A percentile compares a stretch with the other conserved stretches of the same genome.
Conservation (phyloP, 2,113 vertebrate species). For the Ascaphus truei region DNA sequence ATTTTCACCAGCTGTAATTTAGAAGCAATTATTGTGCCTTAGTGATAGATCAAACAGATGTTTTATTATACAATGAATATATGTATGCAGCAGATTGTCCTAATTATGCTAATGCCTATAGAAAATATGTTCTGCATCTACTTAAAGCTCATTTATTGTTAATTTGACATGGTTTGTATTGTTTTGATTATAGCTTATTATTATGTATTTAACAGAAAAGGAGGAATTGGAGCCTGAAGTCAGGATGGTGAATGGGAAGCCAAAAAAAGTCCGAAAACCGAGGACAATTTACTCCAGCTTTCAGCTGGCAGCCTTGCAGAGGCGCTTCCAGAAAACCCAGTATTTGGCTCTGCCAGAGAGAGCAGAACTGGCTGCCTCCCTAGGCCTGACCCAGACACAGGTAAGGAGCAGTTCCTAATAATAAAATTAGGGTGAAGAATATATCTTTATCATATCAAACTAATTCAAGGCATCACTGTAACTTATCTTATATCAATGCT, state of each 20-base stretch:
- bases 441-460: no score
- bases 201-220: slow-evolving; percentile 72
- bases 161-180: neutral
- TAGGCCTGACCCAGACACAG: slow-evolving; percentile 97
- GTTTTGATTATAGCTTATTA: slow-evolving; percentile 1
- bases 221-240: slow-evolving; percentile 94
- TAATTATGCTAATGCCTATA: no score
- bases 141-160: no score
- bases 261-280: slow-evolving; percentile 97
- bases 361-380: slow-evolving; percentile 90
- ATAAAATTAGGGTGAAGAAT: no score
- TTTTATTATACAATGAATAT: no score
- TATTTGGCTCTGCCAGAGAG: slow-evolving; percentile 93
- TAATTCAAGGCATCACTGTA: no score
- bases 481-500: no score
- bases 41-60: no score
- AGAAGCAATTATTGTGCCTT: no score
- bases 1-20: no score
- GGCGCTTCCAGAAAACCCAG: slow-evolving; percentile 96
- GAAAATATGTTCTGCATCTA: no score
- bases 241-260: slow-evolving; percentile 95
- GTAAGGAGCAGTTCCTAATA: slow-evolving; percentile 63
- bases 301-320: slow-evolving; percentile 90
- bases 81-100: neutral
- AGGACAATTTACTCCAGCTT: slow-evolving; percentile 98